Evolutionary conservation across 1,140 invertebrate species (phyloP), one percentile per base, ranked within the genome.

Genomic region (Parasteatoda tepidariorum): DNA sequence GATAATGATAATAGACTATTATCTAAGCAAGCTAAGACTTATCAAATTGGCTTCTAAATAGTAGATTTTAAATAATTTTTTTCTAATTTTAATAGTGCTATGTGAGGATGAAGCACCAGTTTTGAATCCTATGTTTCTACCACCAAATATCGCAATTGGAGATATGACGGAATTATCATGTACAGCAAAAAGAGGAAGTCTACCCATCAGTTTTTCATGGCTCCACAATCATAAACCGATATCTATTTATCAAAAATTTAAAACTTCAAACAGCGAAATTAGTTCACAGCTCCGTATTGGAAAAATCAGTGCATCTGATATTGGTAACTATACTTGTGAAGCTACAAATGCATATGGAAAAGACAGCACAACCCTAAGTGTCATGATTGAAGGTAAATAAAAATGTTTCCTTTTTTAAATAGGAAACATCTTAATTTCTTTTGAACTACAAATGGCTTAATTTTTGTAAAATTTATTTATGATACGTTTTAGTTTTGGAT

Each of bases 291-390:
- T 48, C 18, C n/a, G 4, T 13, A 70, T 84, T 30, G 73, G 64
- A 22, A 48, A 71, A 22, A 38, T 85, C 1, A 22, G 5, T 30
- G 22, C 41, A n/a, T 31, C 26, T 11, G 87, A 88, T 59, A 82
- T 86, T 34, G 88, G 86, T 22, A 86, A 86, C 66, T 88, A 88
- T 67, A 87, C 87, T 0, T 88, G 87, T 71, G 55, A 79, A 22
- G 87, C 85, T 5, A 38, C 61, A 28, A 88, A 88, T 73, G 59
- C 84, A 7, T 78, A 84, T 57, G 87, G 71, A 15, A 55, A 74
- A 38, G 71, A 74, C 38, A 74, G 57, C 38, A 74, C 55, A n/a
- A 74, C 54, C 3, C 54, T 57, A 61, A 33, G 55, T 26, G 71
- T 74, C 2, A 62, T 76, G 9, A 76, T 76, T 41, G 61, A 76